A percentile compares a stretch with the other conserved stretches of the same genome.
phyloP scores from a whole-genome alignment of 2,113 vertebrate genomes.

The Petaurus breviceps region DNA sequence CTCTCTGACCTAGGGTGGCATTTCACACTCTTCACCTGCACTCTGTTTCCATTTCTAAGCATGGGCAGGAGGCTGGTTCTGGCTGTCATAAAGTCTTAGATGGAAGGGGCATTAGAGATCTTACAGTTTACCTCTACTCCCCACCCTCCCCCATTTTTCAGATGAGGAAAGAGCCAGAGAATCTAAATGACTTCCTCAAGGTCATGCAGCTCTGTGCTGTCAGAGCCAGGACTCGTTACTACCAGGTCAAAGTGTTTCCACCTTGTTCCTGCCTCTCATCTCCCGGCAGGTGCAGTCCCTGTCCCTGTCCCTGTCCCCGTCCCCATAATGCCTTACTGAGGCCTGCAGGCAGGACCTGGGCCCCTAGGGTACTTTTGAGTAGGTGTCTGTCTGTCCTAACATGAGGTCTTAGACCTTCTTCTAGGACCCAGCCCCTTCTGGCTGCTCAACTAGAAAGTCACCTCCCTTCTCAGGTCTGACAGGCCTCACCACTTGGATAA shows the following conservation, averaged over 20 bases:
- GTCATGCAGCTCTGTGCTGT: neutral
- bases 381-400: neutral
- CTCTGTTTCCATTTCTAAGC: neutral
- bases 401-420: neutral
- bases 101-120: neutral
- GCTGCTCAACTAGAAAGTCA: conserved; percentile 16
- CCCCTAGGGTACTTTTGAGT: neutral
- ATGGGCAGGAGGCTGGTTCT: neutral
- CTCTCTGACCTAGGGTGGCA: neutral
- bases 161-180: neutral
- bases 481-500: conserved; percentile 50
- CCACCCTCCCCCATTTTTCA: neutral
- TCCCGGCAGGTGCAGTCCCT: neutral
- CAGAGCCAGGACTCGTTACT: neutral
- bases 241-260: neutral
- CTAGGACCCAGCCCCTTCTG: neutral
- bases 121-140: neutral
- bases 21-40: neutral
- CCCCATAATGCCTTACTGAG: neutral
- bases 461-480: conserved; percentile 41
- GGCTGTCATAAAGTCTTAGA: neutral
- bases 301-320: neutral
- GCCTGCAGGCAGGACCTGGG: neutral
- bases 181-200: neutral
- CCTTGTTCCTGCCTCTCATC: neutral